Evolutionary conservation across 2,888 invertebrate species (phyloP).

Genomic region (Parnassius orleans): DNA sequence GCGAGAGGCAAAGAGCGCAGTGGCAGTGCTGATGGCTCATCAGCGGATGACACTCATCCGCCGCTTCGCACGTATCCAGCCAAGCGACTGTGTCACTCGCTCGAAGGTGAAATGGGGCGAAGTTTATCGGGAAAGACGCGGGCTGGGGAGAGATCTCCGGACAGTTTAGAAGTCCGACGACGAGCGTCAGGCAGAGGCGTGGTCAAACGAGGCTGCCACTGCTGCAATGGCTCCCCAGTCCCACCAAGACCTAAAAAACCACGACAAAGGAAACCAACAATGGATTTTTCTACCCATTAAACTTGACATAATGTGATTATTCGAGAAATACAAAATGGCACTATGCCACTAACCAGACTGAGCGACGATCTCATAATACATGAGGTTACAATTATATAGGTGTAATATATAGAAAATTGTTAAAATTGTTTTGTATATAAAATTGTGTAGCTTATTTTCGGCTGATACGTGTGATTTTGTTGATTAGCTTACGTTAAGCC

Average conservation of each 20-base stretch:
- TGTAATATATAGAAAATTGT: constrained; percentile 52
- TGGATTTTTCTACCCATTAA: constrained; percentile 44
- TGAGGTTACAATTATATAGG: constrained; percentile 50
- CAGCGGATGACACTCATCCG: constrained; percentile 58
- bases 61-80: constrained; percentile 68
- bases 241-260: constrained; percentile 74
- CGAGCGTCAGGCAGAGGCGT: constrained; percentile 77
- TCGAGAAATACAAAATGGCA: constrained; percentile 9
- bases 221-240: constrained; percentile 81
- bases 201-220: constrained; percentile 82
- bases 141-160: constrained; percentile 52
- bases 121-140: constrained; percentile 67
- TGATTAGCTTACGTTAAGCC: constrained; percentile 52
- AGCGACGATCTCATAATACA: constrained; percentile 53
- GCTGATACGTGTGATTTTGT: constrained; percentile 42
- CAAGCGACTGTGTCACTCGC: constrained; percentile 47
- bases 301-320: background rate
- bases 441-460: constrained; percentile 52
- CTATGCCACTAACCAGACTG: constrained; percentile 46
- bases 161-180: constrained; percentile 45
- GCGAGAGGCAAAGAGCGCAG: constrained; percentile 55
- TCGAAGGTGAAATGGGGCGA: constrained; percentile 54
- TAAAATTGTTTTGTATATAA: constrained; percentile 74
- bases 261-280: constrained; percentile 53
- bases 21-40: constrained; percentile 56